These are phyloP conservation scores for Microcebus griseorufus DNA, from an alignment of 2,113 vertebrate species.

Conservation along the genomic window DNA sequence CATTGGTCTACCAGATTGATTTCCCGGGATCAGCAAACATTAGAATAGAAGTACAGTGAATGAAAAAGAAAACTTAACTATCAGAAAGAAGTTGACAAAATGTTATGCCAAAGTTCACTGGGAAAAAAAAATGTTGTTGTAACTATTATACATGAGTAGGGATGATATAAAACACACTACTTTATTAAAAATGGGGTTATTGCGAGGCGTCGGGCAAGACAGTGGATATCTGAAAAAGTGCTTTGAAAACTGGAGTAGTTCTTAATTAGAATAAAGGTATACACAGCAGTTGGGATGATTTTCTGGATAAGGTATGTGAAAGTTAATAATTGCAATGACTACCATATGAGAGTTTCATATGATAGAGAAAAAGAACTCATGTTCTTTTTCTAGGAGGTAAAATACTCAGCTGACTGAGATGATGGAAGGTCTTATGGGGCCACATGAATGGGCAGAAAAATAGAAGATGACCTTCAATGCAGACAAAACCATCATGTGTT, in stretches of 20 bases:
- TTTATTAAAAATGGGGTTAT: not conserved
- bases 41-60: not conserved
- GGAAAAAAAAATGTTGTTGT: not conserved
- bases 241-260: conserved; percentile 10
- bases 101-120: not conserved
- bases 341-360: not conserved
- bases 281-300: not conserved
- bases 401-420: not conserved
- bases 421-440: not conserved
- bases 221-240: not conserved
- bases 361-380: not conserved
- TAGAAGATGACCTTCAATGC: not conserved
- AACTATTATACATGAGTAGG: not conserved
- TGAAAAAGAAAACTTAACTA: not conserved
- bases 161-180: not conserved
- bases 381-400: not conserved
- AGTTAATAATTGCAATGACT: not conserved
- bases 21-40: not conserved
- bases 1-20: not conserved
- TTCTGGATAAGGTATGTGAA: not conserved
- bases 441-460: not conserved
- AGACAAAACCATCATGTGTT: not conserved
- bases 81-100: not conserved
- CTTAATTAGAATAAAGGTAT: not conserved
- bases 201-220: not conserved